Evolutionary conservation across 2,797 vertebrate genomes (phyloP).

Genomic region (Notamacropus eugenii): DNA sequence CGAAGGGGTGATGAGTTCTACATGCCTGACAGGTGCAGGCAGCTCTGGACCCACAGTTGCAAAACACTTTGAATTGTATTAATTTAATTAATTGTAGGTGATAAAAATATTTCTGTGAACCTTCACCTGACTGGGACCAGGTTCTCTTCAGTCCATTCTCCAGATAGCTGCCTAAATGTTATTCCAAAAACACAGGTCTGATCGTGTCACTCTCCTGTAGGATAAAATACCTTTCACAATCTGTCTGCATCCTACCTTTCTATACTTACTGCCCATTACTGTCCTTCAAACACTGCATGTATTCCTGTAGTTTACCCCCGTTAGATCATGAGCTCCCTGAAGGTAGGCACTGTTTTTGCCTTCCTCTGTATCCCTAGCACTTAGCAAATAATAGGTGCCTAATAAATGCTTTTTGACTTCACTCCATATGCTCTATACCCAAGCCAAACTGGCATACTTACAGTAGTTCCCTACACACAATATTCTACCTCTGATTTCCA

Average conservation of each 20-base stretch:
- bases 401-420: neutral
- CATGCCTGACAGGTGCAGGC: neutral
- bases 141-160: neutral
- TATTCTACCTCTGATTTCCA: neutral
- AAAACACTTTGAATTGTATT: neutral
- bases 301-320: neutral
- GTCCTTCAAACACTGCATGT: neutral
- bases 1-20: fast-evolving
- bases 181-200: neutral
- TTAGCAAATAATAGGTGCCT: neutral
- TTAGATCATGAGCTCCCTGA: neutral
- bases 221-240: neutral
- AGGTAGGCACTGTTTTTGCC: neutral
- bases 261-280: neutral
- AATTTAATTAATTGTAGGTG: neutral
- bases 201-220: neutral
- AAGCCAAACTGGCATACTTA: neutral
- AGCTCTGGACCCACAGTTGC: neutral
- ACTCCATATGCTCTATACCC: neutral
- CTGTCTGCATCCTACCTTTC: neutral
- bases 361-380: neutral
- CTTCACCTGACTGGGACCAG: neutral
- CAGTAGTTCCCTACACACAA: neutral
- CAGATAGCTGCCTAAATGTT: neutral
- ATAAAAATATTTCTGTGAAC: neutral